Percentiles rank a stretch among this genome's conserved stretches.
Conservation (phyloP, 2,797 vertebrate genomes). For the Lutjanus campechanus region DNA sequence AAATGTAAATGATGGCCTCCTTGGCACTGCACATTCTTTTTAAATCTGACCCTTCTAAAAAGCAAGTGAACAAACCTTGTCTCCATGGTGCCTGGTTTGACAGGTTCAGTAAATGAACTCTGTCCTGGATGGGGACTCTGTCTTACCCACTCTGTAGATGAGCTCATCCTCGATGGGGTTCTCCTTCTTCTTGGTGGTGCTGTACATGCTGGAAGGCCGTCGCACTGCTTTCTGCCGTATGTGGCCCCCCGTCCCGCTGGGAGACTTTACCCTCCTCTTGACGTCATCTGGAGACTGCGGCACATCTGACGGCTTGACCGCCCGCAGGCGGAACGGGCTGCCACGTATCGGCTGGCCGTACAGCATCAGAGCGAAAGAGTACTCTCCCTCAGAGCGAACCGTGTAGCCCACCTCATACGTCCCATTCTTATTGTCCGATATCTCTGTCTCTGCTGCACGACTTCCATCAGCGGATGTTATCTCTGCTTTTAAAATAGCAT, state of each 20-base stretch:
- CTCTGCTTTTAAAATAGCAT: conserved; percentile 90
- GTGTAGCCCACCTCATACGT: conserved; percentile 95
- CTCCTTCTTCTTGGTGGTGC: conserved; percentile 96
- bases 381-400: conserved; percentile 90
- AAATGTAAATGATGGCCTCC: too few species aligned
- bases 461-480: conserved; percentile 86
- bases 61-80: too few species aligned
- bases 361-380: conserved; percentile 88
- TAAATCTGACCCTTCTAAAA: too few species aligned
- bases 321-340: conserved; percentile 92
- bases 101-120: neutral
- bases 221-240: conserved; percentile 95
- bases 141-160: conserved; percentile 95
- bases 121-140: neutral
- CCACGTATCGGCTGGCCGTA: conserved; percentile 92
- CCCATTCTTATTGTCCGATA: conserved; percentile 95
- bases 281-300: conserved; percentile 93
- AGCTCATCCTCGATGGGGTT: conserved; percentile 98
- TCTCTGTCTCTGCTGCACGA: conserved; percentile 82
- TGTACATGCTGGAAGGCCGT: conserved; percentile 96
- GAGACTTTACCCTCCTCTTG: conserved; percentile 95
- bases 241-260: conserved; percentile 92
- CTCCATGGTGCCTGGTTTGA: neutral
- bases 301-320: conserved; percentile 89
- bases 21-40: too few species aligned